Evolutionary conservation across 2,888 invertebrate species (phyloP), one percentile per base, ranked within the genome.

Genomic region (Habrosyne pyritoides): DNA sequence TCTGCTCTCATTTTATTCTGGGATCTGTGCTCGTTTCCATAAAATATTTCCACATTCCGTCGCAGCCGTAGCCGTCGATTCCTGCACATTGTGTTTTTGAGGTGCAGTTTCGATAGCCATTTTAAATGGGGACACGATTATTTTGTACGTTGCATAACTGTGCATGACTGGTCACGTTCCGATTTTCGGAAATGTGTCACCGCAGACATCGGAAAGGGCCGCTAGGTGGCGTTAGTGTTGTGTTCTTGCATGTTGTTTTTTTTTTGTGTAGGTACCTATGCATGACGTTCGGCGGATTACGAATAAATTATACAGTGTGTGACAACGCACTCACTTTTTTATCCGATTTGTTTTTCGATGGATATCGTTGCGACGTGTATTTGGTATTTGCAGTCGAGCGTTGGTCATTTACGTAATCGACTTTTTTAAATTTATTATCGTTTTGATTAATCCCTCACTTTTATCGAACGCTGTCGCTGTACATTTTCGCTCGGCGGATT

Each of bases 281-380:
- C 70, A 75, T 83, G 80, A 79, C 75, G 76, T 77, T 79, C 78
- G 72, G 75, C 63, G 71, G 73, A 81, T 79, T 76, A 81, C 77
- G 75, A 77, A 82, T 83, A 83, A 83, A 84, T 85, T 79, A 80
- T 81, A 76, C 73, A 68, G 71, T 75, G 59, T 65, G 56, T 66
- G 60, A 64, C 58, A 59, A 63, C 61, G 72, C 71, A 69, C 69
- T 61, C 70, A 63, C 68, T 64, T 64, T 75, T 77, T 81, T 82
- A 76, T 67, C 60, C 58, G 59, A 64, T 77, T 73, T 75, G 71
- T 71, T 66, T 77, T 74, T 77, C 63, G 56, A 57, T 63, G 72
- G 71, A 80, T 82, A 77, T 73, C 73, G 76, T 74, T 73, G 72
- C 69, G 60, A 36, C 14, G 60, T 58, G 65, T 64, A 67, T 68